phyloP scores from a whole-genome alignment of 2,797 vertebrate genomes.

The Heteromormyrus szaboi region DNA sequence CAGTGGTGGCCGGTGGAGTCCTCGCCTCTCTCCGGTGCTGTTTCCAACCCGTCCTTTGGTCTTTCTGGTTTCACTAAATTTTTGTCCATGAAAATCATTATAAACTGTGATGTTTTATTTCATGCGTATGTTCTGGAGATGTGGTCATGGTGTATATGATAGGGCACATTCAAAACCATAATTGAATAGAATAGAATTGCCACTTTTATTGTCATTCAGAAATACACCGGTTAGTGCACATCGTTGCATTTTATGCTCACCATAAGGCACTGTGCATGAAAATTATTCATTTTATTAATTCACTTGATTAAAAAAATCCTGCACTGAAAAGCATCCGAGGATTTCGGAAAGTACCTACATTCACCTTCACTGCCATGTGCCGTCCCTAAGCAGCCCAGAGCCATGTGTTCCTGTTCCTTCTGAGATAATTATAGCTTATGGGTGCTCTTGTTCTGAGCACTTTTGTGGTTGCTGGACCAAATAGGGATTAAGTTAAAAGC shows the following conservation, averaged over 20 bases:
- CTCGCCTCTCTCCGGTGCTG: neutral
- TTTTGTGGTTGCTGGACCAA: constrained; percentile 7
- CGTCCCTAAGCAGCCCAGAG: neutral
- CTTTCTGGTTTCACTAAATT: neutral
- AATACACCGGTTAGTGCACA: too few species aligned
- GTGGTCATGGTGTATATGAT: neutral
- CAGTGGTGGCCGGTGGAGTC: neutral
- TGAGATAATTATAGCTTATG: constrained; percentile 1
- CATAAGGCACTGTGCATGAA: neutral
- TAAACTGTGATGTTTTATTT: neutral
- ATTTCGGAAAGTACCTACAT: neutral
- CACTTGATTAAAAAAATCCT: neutral
- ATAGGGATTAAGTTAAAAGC: neutral
- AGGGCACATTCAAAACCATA: neutral
- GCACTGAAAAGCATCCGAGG: neutral
- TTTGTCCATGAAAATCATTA: neutral
- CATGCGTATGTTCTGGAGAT: neutral
- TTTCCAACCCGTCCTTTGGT: neutral
- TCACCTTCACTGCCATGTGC: neutral
- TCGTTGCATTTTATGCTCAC: too few species aligned
- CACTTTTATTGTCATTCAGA: too few species aligned
- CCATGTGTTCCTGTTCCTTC: neutral
- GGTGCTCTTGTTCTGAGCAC: constrained; percentile 3
- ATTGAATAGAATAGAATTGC: too few species aligned
- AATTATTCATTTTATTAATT: neutral